phyloP scores from a whole-genome alignment of 2,113 vertebrate species.

The Bettongia penicillata region DNA sequence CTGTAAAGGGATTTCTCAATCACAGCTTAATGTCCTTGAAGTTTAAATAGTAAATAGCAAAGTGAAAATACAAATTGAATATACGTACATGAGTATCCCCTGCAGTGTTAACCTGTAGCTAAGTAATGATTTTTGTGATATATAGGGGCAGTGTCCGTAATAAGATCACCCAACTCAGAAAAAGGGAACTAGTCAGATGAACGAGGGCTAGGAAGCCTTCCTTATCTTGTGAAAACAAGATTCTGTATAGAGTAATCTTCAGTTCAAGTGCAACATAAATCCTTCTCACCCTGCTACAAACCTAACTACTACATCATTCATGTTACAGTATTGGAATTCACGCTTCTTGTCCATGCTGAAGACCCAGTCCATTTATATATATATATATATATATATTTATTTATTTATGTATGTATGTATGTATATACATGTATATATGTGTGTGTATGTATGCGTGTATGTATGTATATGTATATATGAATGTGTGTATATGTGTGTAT shows the following conservation, averaged over 20 bases:
- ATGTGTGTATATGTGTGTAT: too few relatives aligned
- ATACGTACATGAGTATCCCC: background rate
- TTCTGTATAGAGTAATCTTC: background rate
- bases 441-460: too few relatives aligned
- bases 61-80: conserved; percentile 32
- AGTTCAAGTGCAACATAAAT: background rate
- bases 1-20: conserved; percentile 46
- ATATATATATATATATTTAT: too few relatives aligned
- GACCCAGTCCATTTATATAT: background rate
- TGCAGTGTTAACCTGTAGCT: background rate
- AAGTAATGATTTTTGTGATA: background rate
- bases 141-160: background rate
- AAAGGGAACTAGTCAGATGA: background rate
- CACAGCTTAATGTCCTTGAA: conserved; percentile 51
- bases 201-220: background rate
- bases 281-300: background rate
- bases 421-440: too few relatives aligned
- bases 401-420: too few relatives aligned
- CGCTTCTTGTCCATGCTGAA: background rate
- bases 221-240: background rate
- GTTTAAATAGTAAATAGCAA: conserved; percentile 34
- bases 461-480: too few relatives aligned
- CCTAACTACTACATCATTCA: background rate
- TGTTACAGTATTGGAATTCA: background rate
- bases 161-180: conserved; percentile 16